Evolutionary conservation across 2,797 vertebrate genomes (phyloP), one percentile per base, ranked within the genome.

Genomic region (Gymnothorax reevesii): DNA sequence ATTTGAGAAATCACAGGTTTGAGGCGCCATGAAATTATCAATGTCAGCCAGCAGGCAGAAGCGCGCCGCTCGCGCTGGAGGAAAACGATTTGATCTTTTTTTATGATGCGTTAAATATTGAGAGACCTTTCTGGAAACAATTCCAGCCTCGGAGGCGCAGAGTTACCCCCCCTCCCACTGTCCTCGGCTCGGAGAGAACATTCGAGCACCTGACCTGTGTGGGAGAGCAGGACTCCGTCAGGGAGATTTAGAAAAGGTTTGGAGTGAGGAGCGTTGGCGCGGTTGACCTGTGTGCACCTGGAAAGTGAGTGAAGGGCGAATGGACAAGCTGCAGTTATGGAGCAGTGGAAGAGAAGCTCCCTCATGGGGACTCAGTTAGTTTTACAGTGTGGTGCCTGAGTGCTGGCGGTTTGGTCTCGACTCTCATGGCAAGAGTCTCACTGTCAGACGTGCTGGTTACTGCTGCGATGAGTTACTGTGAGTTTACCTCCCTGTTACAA

Each of bases 11-110:
- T 92, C 89, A 93, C 90, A 92, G 92, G 92, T 96, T 93, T 94
- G 95, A 95, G 94, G 89, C 93, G 91, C 93, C 93, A 95, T 95
- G 94, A 96, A 96, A 96, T 96, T 92, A 95, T 95, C 95, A 94
- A 91, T 94, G 94, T 94, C 93, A 93, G 95, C 93, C 96, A 91
- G 92, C 93, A 95, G 94, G 92, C 94, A 92, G 79, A 0, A 91
- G 88, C 87, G 85, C 91, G 9, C 15, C 57, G 94, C 92, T 91
- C 84, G 83, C 83, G 91, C 93, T 88, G 87, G 92, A 88, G 89
- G 88, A 88, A 80, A 91, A 87, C 77, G 73, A 90, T 92, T 93
- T 90, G 15, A n/a, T 88, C 82, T 91, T 90, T 57, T 87, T 89
- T 91, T 82, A 88, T 90, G 82, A 90, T 84, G 91, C 87, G 92